Evolutionary conservation across 2,113 vertebrate species (phyloP).

Genomic region (Crotalus viridis): DNA sequence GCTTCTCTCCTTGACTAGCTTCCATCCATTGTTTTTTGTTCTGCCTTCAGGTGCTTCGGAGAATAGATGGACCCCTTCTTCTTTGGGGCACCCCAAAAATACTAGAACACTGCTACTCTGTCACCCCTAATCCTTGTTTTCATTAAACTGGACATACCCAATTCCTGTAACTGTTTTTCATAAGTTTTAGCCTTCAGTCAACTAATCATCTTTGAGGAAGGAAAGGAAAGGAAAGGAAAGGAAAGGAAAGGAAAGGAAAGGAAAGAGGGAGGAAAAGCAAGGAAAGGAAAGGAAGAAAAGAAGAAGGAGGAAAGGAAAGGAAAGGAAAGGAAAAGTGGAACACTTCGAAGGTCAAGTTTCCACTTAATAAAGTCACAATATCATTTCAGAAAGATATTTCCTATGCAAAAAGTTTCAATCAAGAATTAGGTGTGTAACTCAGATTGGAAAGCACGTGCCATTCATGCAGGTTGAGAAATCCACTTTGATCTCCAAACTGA

Average conservation of each 20-base stretch:
- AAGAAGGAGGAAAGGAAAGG: no score
- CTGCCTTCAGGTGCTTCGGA: neutral
- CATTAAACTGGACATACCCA: neutral
- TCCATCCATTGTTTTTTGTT: neutral
- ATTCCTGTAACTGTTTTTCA: neutral
- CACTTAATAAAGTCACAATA: constrained; percentile 70
- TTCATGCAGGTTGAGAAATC: constrained; percentile 80
- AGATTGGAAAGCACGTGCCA: constrained; percentile 70
- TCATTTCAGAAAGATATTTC: constrained; percentile 46
- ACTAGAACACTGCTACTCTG: neutral
- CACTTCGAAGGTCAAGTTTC: neutral
- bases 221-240: neutral
- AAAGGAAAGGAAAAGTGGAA: neutral
- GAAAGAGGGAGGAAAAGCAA: no score
- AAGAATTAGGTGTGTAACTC: constrained; percentile 76
- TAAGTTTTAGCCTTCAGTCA: neutral
- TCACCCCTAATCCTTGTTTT: neutral
- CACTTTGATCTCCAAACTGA: constrained; percentile 80
- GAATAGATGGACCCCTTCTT: neutral
- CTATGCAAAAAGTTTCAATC: constrained; percentile 69
- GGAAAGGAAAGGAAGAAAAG: no score
- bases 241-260: no score
- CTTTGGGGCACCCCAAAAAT: neutral
- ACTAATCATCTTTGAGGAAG: neutral
- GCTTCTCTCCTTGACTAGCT: neutral